A percentile compares a stretch with the other conserved stretches of the same genome.
Evolutionary conservation across 2,888 invertebrate genomes (phyloP).

Genomic region (Epinotia brunnichana): DNA sequence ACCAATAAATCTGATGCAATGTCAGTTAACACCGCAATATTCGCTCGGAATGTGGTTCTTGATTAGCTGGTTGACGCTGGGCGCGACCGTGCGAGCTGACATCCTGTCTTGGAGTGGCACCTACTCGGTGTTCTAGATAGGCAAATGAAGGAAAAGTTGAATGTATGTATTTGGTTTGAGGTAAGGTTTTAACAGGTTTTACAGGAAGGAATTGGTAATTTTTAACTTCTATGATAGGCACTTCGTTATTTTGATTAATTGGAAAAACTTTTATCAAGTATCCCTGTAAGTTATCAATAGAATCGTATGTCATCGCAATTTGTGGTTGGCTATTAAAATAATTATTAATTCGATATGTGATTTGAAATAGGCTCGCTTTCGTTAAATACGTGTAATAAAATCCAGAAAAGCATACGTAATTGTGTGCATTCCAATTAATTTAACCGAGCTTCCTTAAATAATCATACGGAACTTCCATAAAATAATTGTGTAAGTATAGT

Average conservation of each 20-base stretch:
- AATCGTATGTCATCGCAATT: not conserved
- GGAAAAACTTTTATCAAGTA: not conserved
- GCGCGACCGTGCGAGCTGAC: constrained; percentile 49
- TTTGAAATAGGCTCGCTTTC: too few relatives aligned
- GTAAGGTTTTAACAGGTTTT: constrained; percentile 4
- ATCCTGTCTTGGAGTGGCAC: constrained; percentile 39
- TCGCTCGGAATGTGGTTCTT: constrained; percentile 53
- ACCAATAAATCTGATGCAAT: constrained; percentile 20
- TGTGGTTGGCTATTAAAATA: not conserved
- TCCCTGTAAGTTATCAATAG: not conserved
- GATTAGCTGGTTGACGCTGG: constrained; percentile 51
- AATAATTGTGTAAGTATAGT: constrained; percentile 4
- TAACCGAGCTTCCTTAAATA: not conserved
- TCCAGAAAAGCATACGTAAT: not conserved
- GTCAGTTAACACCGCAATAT: constrained; percentile 32
- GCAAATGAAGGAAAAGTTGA: constrained; percentile 8
- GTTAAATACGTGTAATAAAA: too few relatives aligned
- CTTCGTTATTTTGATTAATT: not conserved
- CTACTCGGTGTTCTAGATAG: constrained; percentile 20
- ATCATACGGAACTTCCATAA: constrained; percentile 1
- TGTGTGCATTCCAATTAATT: not conserved
- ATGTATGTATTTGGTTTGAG: not conserved
- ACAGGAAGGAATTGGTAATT: constrained; percentile 15
- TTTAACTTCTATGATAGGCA: too few relatives aligned
- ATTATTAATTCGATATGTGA: too few relatives aligned